Percentiles rank a stretch among this genome's conserved stretches.
These are phyloP conservation scores for Diadophis punctatus DNA, from an alignment of 2,113 vertebrate species.

Conservation along the genomic window DNA sequence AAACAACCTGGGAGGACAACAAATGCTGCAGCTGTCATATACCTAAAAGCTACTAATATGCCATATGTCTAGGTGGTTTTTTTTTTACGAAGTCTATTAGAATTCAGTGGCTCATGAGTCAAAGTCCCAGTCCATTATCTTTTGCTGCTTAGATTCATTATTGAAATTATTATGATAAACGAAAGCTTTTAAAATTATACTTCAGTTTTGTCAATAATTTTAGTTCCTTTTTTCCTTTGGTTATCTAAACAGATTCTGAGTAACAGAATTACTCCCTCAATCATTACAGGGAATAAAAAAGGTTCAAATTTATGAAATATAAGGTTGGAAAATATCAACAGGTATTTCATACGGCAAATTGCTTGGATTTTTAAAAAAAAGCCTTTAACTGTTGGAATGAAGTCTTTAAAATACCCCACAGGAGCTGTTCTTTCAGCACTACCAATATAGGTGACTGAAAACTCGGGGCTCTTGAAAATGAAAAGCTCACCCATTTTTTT, in stretches of 20 bases:
- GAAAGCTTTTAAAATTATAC: neutral
- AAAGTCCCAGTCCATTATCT: neutral
- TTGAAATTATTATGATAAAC: neutral
- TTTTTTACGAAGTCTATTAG: neutral
- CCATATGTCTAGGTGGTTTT: neutral
- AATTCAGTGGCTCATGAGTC: neutral
- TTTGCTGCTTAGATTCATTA: neutral
- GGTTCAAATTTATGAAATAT: neutral
- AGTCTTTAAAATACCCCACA: constrained; percentile 16
- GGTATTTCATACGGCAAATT: neutral
- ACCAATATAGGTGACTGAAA: neutral
- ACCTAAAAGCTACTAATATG: too few species aligned
- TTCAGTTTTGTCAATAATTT: neutral
- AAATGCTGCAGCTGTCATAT: neutral
- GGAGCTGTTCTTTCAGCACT: constrained; percentile 68
- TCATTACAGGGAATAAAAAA: neutral
- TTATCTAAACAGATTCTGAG: neutral
- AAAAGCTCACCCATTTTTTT: neutral
- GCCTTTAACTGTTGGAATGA: neutral
- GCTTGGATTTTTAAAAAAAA: neutral
- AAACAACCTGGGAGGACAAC: neutral
- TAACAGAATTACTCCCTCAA: neutral
- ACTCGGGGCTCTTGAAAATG: neutral
- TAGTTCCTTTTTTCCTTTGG: neutral
- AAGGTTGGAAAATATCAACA: neutral